phyloP scores from a whole-genome alignment of 2,888 invertebrate genomes.

The Apodemia duryi region DNA sequence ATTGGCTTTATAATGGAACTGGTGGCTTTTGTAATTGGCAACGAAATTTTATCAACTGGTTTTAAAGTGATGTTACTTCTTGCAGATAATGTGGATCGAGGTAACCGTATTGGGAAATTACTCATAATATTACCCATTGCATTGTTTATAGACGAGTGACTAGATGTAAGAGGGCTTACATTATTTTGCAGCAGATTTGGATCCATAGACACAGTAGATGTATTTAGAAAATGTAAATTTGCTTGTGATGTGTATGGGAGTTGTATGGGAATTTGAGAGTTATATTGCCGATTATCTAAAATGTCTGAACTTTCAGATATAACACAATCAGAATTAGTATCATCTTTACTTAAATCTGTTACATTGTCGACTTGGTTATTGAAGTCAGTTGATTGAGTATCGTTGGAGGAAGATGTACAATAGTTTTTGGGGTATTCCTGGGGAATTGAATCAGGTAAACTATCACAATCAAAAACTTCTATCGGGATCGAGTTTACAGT shows the following conservation, averaged over 20 bases:
- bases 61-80: constrained; percentile 62
- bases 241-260: constrained; percentile 49
- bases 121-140: constrained; percentile 62
- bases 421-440: constrained; percentile 58
- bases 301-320: constrained; percentile 59
- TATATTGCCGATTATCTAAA: constrained; percentile 55
- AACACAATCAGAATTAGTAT: constrained; percentile 62
- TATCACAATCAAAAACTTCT: constrained; percentile 68
- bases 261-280: constrained; percentile 48
- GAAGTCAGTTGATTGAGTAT: constrained; percentile 44
- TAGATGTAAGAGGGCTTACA: constrained; percentile 51
- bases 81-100: constrained; percentile 50
- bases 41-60: constrained; percentile 58
- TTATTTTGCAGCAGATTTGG: constrained; percentile 53
- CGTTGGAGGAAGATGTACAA: constrained; percentile 43
- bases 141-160: constrained; percentile 49
- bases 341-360: constrained; percentile 63
- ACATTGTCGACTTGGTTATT: constrained; percentile 43
- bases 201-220: constrained; percentile 50
- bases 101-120: constrained; percentile 64
- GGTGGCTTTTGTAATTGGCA: constrained; percentile 56
- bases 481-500: constrained; percentile 59
- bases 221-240: constrained; percentile 58
- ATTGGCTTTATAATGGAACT: constrained; percentile 68
- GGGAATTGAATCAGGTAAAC: constrained; percentile 54